Evolutionary conservation across 53 echinoderm and acorn worm genomes (phyloP).

Genomic region (Patiria pectinifera): DNA sequence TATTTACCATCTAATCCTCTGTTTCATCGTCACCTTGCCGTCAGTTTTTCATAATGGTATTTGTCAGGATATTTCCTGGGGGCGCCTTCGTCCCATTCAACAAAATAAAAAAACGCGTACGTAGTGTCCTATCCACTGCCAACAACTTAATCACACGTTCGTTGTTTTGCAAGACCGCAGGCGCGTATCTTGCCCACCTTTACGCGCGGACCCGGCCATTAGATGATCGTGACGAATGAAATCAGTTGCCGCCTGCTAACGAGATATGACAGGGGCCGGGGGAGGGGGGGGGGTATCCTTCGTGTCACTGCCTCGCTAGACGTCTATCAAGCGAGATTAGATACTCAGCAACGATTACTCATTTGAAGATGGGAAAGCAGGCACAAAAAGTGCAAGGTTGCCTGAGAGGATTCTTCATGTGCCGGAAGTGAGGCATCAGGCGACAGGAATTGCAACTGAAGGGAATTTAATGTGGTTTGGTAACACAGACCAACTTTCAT

Average conservation of each 20-base stretch:
- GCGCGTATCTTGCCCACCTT: not conserved
- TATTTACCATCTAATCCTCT: no score
- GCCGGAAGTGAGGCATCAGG: not conserved
- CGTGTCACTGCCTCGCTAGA: not conserved
- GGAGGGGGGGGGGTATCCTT: not conserved
- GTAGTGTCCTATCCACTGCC: not conserved
- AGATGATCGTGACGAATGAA: not conserved
- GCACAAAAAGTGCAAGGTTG: not conserved
- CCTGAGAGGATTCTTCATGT: not conserved
- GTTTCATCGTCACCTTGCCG: no score
- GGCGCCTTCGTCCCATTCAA: no score
- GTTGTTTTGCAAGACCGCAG: not conserved
- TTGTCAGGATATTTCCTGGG: no score
- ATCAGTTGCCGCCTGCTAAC: not conserved
- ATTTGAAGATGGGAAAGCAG: not conserved
- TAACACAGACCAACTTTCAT: not conserved
- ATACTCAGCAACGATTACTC: not conserved
- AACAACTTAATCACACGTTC: not conserved
- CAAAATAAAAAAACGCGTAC: no score
- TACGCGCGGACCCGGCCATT: no score
- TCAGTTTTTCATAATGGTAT: no score
- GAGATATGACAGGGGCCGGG: not conserved
- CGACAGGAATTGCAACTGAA: not conserved
- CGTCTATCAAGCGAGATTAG: not conserved
- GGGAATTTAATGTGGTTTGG: not conserved